A percentile compares a stretch with the other conserved stretches of the same genome.
Evolutionary conservation across 2,797 vertebrate genomes (phyloP).

Genomic region (Notoglanidium macrostoma): DNA sequence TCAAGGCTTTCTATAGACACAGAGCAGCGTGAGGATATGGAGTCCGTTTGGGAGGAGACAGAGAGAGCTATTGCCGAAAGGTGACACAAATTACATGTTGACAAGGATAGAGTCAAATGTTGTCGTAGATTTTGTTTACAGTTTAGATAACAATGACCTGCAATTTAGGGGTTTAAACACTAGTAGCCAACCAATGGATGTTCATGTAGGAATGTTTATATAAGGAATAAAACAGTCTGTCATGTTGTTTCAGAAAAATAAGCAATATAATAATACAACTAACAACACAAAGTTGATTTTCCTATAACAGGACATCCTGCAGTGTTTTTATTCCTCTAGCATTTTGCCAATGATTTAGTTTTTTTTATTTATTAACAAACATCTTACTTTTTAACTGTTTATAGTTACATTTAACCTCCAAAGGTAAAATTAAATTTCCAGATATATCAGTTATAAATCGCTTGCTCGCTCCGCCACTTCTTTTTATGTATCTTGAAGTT

Average conservation of each 20-base stretch:
- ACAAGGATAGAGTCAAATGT: neutral
- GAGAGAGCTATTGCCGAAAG: constrained; percentile 77
- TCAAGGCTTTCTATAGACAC: constrained; percentile 57
- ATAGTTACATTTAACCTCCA: neutral
- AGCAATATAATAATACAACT: too few species aligned
- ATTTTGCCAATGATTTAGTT: neutral
- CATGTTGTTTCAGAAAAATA: neutral
- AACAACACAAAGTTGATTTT: neutral
- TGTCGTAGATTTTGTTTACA: neutral
- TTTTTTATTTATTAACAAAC: neutral
- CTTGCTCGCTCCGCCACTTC: neutral
- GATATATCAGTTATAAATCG: neutral
- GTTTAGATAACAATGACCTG: neutral
- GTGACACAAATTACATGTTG: constrained; percentile 65
- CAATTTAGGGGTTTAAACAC: neutral
- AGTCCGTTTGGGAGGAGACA: constrained; percentile 81
- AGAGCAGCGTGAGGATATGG: constrained; percentile 68
- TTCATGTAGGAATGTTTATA: neutral
- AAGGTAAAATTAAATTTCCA: neutral
- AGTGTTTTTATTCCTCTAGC: neutral
- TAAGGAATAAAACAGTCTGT: neutral
- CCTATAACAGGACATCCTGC: neutral
- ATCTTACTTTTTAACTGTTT: neutral
- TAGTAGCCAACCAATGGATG: neutral
- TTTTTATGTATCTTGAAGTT: neutral